phyloP scores from a whole-genome alignment of 1,140 invertebrate species.

The Drosophila obscura region DNA sequence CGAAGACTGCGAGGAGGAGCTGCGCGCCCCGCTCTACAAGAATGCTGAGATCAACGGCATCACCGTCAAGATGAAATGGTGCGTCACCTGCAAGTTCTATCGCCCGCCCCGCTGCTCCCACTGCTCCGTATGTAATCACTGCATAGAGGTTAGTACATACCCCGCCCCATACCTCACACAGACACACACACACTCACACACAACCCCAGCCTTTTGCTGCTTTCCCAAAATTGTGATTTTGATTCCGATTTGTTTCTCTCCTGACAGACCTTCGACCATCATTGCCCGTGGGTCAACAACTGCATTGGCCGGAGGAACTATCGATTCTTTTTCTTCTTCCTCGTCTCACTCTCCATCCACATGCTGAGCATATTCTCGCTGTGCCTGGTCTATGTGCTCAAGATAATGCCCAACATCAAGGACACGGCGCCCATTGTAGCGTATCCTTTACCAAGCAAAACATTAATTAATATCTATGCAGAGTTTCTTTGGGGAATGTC shows the following conservation, averaged over 20 bases:
- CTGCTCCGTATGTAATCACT: conserved; percentile 99
- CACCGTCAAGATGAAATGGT: conserved; percentile 99
- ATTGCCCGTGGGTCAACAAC: conserved; percentile 99
- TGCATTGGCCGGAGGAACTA: conserved; percentile 99
- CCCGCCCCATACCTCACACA: not conserved
- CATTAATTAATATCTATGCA: not conserved
- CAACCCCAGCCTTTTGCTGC: too few species aligned
- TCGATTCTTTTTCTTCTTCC: conserved; percentile 99
- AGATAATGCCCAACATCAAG: conserved; percentile 92
- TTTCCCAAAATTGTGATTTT: too few species aligned
- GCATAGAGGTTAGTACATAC: conserved; percentile 93
- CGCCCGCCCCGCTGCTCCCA: conserved; percentile 98
- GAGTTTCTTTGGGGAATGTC: too few species aligned
- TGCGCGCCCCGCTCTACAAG: conserved; percentile 98
- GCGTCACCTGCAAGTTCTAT: conserved; percentile 99
- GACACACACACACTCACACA: too few species aligned
- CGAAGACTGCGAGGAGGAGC: conserved; percentile 98
- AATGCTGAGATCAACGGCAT: conserved; percentile 99
- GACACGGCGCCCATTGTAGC: conserved; percentile 93
- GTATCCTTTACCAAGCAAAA: conserved; percentile 86
- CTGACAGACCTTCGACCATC: conserved; percentile 99
- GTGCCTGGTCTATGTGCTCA: conserved; percentile 95
- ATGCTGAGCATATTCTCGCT: conserved; percentile 98
- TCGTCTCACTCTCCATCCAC: conserved; percentile 97
- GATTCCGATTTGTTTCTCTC: conserved; percentile 57